Evolutionary conservation across 1,140 invertebrate species (phyloP).

Genomic region (Diorhabda carinulata): DNA sequence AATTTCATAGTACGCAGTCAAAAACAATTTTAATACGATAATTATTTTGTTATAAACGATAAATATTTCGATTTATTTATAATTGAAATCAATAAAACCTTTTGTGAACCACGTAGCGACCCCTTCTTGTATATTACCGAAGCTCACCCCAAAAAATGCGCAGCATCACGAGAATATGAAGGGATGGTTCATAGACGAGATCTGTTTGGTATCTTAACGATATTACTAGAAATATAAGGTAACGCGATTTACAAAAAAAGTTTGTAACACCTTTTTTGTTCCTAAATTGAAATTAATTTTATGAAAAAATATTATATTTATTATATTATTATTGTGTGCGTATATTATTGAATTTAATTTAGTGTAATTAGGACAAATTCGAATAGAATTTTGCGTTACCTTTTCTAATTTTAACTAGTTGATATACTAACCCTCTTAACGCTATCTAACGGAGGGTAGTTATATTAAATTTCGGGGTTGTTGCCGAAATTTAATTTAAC

Average conservation of each 20-base stretch:
- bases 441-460: conserved; percentile 31
- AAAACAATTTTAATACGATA: no score
- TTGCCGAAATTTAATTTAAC: conserved; percentile 8
- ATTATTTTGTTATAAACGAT: no score
- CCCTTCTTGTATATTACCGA: conserved; percentile 1
- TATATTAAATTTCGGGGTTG: conserved; percentile 35
- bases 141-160: conserved; percentile 10
- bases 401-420: background rate
- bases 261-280: no score
- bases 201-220: no score
- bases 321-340: no score
- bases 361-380: no score
- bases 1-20: no score
- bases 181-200: background rate
- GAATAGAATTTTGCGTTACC: conserved; percentile 5
- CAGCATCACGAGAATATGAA: conserved; percentile 6
- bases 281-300: no score
- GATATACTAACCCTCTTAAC: background rate
- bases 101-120: conserved; percentile 6
- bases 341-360: no score
- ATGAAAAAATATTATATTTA: no score
- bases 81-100: background rate
- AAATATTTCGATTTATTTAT: no score
- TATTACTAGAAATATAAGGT: background rate
- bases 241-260: no score